phyloP scores from a whole-genome alignment of 2,888 invertebrate species.

The Latrodectus elegans region DNA sequence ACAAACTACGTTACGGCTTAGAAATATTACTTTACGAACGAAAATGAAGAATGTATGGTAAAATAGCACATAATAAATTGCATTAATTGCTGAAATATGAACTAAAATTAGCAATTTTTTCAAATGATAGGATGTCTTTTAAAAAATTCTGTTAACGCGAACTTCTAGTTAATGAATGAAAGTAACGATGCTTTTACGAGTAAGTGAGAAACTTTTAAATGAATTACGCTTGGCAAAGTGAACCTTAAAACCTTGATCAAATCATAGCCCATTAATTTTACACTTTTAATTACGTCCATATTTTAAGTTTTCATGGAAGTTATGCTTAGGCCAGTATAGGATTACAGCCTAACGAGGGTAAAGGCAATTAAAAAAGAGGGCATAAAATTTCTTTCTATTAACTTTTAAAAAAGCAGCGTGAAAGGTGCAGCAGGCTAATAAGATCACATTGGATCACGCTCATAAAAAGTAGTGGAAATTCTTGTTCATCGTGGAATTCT shows the following conservation, averaged over 20 bases:
- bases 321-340: conserved; percentile 10
- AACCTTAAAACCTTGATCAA: conserved; percentile 44
- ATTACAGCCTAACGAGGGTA: conserved; percentile 15
- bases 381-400: conserved; percentile 21
- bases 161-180: conserved; percentile 30
- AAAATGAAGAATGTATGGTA: too few species aligned
- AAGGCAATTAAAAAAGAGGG: conserved; percentile 19
- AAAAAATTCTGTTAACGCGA: not conserved
- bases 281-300: conserved; percentile 54
- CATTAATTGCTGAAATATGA: too few species aligned
- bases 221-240: conserved; percentile 30
- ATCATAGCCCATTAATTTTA: conserved; percentile 55
- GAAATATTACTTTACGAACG: too few species aligned
- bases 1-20: too few species aligned
- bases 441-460: too few species aligned
- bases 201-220: conserved; percentile 23
- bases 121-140: not conserved
- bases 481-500: too few species aligned
- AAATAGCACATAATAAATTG: too few species aligned
- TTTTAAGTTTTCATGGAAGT: conserved; percentile 36
- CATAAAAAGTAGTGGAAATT: too few species aligned
- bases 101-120: too few species aligned
- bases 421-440: too few species aligned
- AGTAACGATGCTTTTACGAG: conserved; percentile 37
- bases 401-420: conserved; percentile 3